A percentile compares a stretch with the other conserved stretches of the same genome.
Evolutionary conservation across 53 echinoderm and acorn worm species (phyloP).

Genomic region (Pentamera pediparva): DNA sequence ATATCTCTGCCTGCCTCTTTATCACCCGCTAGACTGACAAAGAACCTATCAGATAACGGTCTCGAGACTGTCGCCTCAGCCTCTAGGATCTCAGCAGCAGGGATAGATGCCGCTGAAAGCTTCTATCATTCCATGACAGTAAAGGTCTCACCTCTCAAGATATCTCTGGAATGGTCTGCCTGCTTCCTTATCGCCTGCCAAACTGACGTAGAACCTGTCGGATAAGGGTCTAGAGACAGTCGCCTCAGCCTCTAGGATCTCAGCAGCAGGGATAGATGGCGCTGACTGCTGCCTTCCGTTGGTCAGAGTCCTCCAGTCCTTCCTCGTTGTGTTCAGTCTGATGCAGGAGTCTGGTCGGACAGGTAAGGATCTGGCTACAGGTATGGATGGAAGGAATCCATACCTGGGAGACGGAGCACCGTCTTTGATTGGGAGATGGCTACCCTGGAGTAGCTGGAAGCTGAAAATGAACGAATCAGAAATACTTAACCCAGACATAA

Average conservation of each 20-base stretch:
- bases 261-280: conserved; percentile 58
- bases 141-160: conserved; percentile 70
- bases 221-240: conserved; percentile 74
- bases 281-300: conserved; percentile 71
- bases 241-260: conserved; percentile 46
- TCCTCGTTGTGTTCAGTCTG: conserved; percentile 73
- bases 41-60: conserved; percentile 76
- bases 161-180: conserved; percentile 90
- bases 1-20: conserved; percentile 84
- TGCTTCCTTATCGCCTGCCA: conserved; percentile 75
- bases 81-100: too few species aligned
- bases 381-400: conserved; percentile 87
- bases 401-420: conserved; percentile 59
- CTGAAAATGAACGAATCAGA: conserved; percentile 32
- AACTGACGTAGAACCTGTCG: conserved; percentile 72
- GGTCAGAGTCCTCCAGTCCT: conserved; percentile 78
- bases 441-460: conserved; percentile 34
- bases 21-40: conserved; percentile 75
- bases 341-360: conserved; percentile 89
- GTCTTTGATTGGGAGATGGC: conserved; percentile 38
- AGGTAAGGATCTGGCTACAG: conserved; percentile 86
- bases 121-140: too few species aligned
- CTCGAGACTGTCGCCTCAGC: conserved; percentile 49
- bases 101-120: too few species aligned
- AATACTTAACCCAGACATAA: too few species aligned